Percentiles rank a stretch among this genome's conserved stretches.
phyloP scores from a whole-genome alignment of 1,140 invertebrate species.

The Drosophila pectinifera region DNA sequence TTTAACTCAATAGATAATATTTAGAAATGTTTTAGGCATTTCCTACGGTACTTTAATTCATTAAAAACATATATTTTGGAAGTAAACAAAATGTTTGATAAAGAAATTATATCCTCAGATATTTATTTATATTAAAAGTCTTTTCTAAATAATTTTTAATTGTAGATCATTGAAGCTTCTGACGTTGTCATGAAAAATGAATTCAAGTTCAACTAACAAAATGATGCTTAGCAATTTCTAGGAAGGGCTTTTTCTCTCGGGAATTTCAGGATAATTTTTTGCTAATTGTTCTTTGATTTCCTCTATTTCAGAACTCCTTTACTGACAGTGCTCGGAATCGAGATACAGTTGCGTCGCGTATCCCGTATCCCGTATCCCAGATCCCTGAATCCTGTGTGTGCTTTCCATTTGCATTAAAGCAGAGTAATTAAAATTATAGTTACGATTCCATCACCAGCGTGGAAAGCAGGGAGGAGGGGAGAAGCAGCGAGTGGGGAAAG shows the following conservation, averaged over 20 bases:
- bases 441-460: slow-evolving; percentile 49
- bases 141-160: not conserved
- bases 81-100: not conserved
- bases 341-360: slow-evolving; percentile 27
- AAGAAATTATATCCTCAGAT: no score
- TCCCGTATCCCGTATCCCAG: slow-evolving; percentile 1
- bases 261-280: not conserved
- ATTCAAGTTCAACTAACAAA: no score
- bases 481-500: slow-evolving; percentile 9
- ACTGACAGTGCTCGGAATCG: slow-evolving; percentile 4
- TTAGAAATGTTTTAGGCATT: no score
- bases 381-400: slow-evolving; percentile 24
- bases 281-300: not conserved
- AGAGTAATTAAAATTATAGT: slow-evolving; percentile 81
- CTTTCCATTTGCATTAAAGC: slow-evolving; percentile 53
- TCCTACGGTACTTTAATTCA: not conserved
- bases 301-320: not conserved
- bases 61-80: no score
- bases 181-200: no score
- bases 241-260: no score
- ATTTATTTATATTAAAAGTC: no score
- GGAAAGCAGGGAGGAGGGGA: slow-evolving; percentile 27
- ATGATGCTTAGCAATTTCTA: no score
- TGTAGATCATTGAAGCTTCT: not conserved
- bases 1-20: no score